Conservation (phyloP, 2,113 vertebrate genomes). For the Apodemus sylvaticus region DNA sequence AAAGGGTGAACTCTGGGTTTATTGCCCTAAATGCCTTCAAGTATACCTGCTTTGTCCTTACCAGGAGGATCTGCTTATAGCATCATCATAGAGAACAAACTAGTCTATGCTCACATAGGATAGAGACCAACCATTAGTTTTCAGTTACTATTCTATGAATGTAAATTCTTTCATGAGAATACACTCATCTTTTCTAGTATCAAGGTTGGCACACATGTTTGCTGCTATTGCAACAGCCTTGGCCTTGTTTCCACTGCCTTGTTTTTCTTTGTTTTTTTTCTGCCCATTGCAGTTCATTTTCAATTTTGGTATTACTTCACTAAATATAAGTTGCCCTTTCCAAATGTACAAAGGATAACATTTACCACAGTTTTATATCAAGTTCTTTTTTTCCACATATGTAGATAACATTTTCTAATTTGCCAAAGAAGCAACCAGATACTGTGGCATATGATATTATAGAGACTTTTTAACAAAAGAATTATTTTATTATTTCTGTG, state of each 20-base stretch:
- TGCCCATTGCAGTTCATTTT: not conserved
- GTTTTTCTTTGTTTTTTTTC: not conserved
- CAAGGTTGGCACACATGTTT: not conserved
- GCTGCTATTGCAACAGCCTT: not conserved
- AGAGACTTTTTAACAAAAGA: not conserved
- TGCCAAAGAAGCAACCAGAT: constrained; percentile 26
- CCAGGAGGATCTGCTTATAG: not conserved
- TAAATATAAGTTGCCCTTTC: not conserved
- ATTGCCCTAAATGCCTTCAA: not conserved
- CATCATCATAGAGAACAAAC: not conserved
- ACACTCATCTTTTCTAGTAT: not conserved
- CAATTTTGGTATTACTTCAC: not conserved
- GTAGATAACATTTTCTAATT: not conserved
- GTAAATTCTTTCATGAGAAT: not conserved
- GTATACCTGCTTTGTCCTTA: not conserved
- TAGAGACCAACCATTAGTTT: not conserved
- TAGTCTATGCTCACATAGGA: not conserved
- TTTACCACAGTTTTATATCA: not conserved
- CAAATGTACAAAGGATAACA: not conserved
- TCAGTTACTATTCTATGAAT: not conserved
- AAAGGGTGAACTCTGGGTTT: not conserved
- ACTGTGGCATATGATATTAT: not conserved
- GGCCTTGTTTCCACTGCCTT: not conserved
- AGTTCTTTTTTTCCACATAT: not conserved
- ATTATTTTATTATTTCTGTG: not conserved